A percentile compares a stretch with the other conserved stretches of the same genome.
These are phyloP conservation scores for Limenitis camilla DNA, from an alignment of 2,888 invertebrate species.

Conservation along the genomic window DNA sequence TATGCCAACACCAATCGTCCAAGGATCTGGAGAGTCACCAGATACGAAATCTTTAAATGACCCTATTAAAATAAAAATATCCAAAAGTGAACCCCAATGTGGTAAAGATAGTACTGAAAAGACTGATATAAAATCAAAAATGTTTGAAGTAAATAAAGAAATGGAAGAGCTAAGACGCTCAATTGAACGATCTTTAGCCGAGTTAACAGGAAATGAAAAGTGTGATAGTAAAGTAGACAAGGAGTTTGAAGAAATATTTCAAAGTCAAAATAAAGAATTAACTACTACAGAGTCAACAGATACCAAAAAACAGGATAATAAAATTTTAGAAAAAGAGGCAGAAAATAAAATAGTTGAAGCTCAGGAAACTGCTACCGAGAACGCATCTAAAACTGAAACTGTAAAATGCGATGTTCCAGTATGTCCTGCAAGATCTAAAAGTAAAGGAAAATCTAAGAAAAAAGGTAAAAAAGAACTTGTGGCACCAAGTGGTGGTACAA, in stretches of 20 bases:
- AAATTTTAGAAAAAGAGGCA: too few species aligned
- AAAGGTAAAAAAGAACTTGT: conserved; percentile 47
- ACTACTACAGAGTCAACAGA: neutral
- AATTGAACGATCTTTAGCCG: conserved; percentile 62
- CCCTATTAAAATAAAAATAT: conserved; percentile 27
- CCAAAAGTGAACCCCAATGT: conserved; percentile 26
- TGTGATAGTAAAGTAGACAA: conserved; percentile 41
- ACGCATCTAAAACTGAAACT: neutral
- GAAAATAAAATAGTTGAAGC: too few species aligned
- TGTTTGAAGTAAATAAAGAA: conserved; percentile 62
- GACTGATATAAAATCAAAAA: conserved; percentile 60
- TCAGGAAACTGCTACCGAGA: too few species aligned
- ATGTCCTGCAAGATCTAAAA: conserved; percentile 54
- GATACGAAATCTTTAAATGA: conserved; percentile 30
- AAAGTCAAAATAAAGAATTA: conserved; percentile 7
- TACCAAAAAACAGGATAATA: too few species aligned
- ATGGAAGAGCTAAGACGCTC: conserved; percentile 61
- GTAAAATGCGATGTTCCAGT: conserved; percentile 23
- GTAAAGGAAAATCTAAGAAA: conserved; percentile 55
- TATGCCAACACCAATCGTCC: conserved; percentile 36
- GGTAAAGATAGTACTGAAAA: conserved; percentile 36
- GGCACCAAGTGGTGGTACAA: conserved; percentile 15
- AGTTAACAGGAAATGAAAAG: conserved; percentile 52
- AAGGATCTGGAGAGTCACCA: conserved; percentile 43
- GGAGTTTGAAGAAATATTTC: conserved; percentile 24